A percentile compares a stretch with the other conserved stretches of the same genome.
These are phyloP conservation scores for Octonoba sinensis DNA, from an alignment of 2,888 invertebrate genomes.

Conservation along the genomic window DNA sequence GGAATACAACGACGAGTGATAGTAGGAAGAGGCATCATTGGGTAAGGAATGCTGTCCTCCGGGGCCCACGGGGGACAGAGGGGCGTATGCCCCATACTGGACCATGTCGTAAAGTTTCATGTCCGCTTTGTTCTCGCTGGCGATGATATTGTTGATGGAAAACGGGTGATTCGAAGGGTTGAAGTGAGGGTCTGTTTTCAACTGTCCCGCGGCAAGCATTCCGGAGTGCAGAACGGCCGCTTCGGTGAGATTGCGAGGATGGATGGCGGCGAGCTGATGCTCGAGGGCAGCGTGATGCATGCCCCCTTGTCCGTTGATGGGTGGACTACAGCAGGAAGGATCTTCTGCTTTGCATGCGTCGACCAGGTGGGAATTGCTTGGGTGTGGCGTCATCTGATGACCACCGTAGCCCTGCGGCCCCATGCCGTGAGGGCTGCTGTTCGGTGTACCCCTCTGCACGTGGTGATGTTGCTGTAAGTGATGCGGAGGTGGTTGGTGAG, in stretches of 20 bases:
- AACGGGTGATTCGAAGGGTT: conserved; percentile 83
- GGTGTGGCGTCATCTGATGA: conserved; percentile 38
- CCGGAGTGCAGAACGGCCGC: conserved; percentile 76
- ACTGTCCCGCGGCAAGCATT: conserved; percentile 68
- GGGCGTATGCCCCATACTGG: conserved; percentile 66
- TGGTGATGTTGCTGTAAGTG: conserved; percentile 45
- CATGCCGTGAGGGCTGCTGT: conserved; percentile 50
- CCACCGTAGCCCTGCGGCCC: conserved; percentile 16
- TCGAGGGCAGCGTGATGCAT: conserved; percentile 60
- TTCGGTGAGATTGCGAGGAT: conserved; percentile 78
- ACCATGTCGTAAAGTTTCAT: conserved; percentile 67
- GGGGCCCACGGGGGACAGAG: conserved; percentile 69
- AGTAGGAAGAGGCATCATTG: conserved; percentile 64
- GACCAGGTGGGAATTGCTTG: conserved; percentile 32
- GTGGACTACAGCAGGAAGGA: conserved; percentile 48
- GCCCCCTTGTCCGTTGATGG: conserved; percentile 43
- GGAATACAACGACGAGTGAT: conserved; percentile 63
- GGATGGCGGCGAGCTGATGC: conserved; percentile 59
- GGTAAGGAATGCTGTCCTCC: conserved; percentile 58
- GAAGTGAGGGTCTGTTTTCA: conserved; percentile 70
- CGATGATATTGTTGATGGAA: conserved; percentile 90
- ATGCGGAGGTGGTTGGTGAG: conserved; percentile 66
- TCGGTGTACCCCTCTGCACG: conserved; percentile 40
- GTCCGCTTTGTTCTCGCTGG: conserved; percentile 65
- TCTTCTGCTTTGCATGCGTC: conserved; percentile 60